Evolutionary conservation across 2,113 vertebrate genomes (phyloP).

Genomic region (Dipodomys spectabilis): DNA sequence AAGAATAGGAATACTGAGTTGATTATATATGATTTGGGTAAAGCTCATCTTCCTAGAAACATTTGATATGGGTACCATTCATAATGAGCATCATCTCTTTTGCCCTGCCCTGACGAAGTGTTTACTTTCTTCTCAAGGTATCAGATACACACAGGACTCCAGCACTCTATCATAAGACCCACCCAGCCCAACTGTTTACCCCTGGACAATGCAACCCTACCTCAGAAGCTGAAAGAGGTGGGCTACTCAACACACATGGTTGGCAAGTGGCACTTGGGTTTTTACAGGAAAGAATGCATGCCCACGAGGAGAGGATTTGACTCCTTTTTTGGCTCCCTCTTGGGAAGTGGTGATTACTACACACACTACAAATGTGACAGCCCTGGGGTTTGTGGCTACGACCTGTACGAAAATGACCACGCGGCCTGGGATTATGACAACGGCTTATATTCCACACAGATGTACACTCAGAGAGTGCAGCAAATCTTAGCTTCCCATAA

Average conservation of each 20-base stretch:
- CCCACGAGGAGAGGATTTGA: conserved; percentile 97
- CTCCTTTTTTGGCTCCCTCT: conserved; percentile 96
- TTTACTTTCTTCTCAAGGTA: conserved; percentile 88
- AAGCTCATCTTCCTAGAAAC: neutral
- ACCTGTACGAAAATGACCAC: conserved; percentile 95
- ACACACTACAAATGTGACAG: conserved; percentile 98
- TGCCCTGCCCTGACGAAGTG: conserved; percentile 47
- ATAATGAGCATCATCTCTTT: neutral
- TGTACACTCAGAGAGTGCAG: conserved; percentile 95
- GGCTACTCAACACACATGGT: conserved; percentile 98
- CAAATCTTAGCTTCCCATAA: conserved; percentile 92
- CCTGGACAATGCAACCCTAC: conserved; percentile 94
- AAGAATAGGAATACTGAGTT: neutral
- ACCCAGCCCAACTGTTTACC: conserved; percentile 97
- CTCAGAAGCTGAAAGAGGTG: conserved; percentile 95
- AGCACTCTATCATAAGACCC: conserved; percentile 97
- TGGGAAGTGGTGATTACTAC: conserved; percentile 97
- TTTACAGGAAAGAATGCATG: conserved; percentile 96
- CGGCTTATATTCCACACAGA: conserved; percentile 95
- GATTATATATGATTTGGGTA: neutral
- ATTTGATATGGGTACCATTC: neutral
- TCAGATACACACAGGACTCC: conserved; percentile 98
- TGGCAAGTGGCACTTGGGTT: conserved; percentile 98
- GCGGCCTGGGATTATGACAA: conserved; percentile 96
- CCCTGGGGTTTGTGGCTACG: conserved; percentile 95